Conservation (phyloP, 2,797 vertebrate species). For the Scolopax rusticola region DNA sequence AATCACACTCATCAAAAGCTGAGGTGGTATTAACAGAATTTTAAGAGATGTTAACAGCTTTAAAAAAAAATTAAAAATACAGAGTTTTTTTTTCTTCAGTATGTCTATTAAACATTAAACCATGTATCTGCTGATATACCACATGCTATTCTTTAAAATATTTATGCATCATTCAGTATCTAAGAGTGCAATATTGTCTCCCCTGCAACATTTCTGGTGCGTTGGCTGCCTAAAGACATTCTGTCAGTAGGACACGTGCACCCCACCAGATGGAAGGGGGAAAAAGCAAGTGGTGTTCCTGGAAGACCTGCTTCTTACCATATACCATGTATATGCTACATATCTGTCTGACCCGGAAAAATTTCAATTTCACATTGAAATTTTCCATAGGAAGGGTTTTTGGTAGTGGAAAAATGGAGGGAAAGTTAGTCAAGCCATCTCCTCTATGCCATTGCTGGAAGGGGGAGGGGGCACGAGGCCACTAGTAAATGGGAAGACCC, state of each 20-base stretch:
- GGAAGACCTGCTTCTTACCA: neutral
- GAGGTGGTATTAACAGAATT: neutral
- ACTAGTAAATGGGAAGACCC: neutral
- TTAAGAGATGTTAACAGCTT: neutral
- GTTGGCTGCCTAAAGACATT: neutral
- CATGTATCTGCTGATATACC: neutral
- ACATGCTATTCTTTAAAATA: neutral
- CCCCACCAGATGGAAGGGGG: neutral
- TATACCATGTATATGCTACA: neutral
- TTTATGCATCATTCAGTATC: neutral
- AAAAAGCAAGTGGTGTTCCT: neutral
- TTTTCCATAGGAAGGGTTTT: neutral
- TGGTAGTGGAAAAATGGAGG: neutral
- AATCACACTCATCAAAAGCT: neutral
- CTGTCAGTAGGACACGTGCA: neutral
- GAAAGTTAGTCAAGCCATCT: neutral
- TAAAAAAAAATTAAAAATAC: neutral
- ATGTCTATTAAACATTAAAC: neutral
- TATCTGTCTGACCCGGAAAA: neutral
- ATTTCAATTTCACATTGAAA: neutral
- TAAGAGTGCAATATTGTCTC: neutral
- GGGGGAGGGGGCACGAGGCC: neutral
- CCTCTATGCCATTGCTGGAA: neutral
- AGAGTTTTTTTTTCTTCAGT: neutral
- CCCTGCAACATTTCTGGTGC: fast-evolving